Base-by-base conservation (phyloP, 1,140 invertebrate species). In the Diorhabda sublineata region DNA sequence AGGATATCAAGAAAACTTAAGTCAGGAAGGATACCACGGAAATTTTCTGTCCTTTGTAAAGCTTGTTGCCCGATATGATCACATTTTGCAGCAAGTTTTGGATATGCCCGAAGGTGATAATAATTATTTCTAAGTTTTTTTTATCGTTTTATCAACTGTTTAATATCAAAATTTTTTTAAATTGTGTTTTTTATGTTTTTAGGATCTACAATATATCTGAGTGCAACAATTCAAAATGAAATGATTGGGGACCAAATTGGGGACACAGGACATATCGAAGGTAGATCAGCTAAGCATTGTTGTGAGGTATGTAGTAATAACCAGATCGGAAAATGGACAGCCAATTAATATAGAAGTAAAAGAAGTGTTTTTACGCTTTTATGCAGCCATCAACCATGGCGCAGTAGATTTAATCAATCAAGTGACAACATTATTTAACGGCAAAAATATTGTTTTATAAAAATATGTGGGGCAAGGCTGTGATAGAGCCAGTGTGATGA, bases 391-490 rank as follows among this genome's bases (percentile, higher is more conserved):
- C 8, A 59, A 66, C 4, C 64, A 66, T 44, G 64, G 64, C 57
- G 64, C 47, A 58, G 47, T 2, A 0, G 64, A 66, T 57, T 43
- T 5, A 58, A 9, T 69, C n/a, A 2, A 67, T 9, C 43, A 26
- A 2, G 0, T 43, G 45, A 67, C 2, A 44, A 60, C 44, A 3
- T 52, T 11, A 47, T 56, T 66, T 66, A 57, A 5, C 45, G 9
- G 58, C 26, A 66, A 44, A 66, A 11, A 57, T 66, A 45, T 8
- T 68, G 41, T 11, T 69, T 52, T 42, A 58, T 61, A 63, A 74
- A 76, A 75, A 67, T 71, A 62, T 65, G 52, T 71, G 45, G 73
- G 71, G 11, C 70, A 76, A 70, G 71, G 71, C 61, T 75, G 74
- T 65, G 71, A 76, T 59, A 70, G 70, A 47, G 70, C 74, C 60